Percentiles rank a stretch among this genome's conserved stretches.
Conservation (phyloP, 2,797 vertebrate genomes). For the Peromyscus attwateri region DNA sequence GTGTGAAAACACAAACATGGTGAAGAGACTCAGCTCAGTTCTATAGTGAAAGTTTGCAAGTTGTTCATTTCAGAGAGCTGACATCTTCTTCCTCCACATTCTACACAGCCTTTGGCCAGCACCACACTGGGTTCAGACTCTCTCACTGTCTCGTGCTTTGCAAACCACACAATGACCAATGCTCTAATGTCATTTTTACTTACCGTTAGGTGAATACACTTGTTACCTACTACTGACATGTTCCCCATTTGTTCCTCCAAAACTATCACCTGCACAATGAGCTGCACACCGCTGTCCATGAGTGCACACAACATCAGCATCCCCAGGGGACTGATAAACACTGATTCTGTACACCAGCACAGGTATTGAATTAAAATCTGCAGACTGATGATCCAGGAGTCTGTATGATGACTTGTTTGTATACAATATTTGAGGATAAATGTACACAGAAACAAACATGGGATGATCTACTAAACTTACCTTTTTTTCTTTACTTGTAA, state of each 20-base stretch:
- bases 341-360: neutral
- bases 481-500: neutral
- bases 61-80: neutral
- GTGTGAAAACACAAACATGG: neutral
- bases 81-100: neutral
- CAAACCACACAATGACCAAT: neutral
- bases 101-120: neutral
- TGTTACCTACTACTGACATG: neutral
- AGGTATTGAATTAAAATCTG: neutral
- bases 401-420: neutral
- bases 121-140: neutral
- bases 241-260: neutral
- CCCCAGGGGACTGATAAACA: neutral
- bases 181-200: neutral
- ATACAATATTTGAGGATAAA: neutral
- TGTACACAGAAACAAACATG: neutral
- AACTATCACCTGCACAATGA: neutral
- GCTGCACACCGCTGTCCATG: neutral
- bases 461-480: neutral
- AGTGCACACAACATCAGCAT: neutral
- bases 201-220: neutral
- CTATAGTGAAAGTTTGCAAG: neutral
- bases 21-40: neutral
- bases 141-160: neutral
- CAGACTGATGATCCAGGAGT: neutral